These are phyloP conservation scores for Drosophila mojavensis DNA, from an alignment of 1,140 invertebrate genomes.

Conservation along the genomic window DNA sequence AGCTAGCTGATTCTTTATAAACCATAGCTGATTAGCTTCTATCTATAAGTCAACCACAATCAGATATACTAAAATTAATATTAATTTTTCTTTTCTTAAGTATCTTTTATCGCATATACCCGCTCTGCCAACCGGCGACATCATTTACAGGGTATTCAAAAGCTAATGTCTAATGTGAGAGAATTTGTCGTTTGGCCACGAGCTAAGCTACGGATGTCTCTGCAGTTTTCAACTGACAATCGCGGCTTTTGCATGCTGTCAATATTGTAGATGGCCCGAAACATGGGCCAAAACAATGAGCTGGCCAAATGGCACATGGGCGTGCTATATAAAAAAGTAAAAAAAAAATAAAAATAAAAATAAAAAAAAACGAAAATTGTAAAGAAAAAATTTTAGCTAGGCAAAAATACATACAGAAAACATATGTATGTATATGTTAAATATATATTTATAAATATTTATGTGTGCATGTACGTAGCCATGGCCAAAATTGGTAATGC, in stretches of 20 bases:
- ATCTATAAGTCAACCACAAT: too few species aligned
- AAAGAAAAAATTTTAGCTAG: slow-evolving; percentile 1
- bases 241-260: slow-evolving; percentile 16
- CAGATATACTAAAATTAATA: too few species aligned
- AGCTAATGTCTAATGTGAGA: not conserved
- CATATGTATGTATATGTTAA: not conserved
- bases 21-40: too few species aligned
- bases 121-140: not conserved
- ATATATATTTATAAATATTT: not conserved
- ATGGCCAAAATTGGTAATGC: slow-evolving; percentile 74
- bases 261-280: slow-evolving; percentile 21
- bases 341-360: not conserved
- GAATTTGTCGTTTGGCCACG: not conserved
- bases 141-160: not conserved
- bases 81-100: too few species aligned
- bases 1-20: too few species aligned
- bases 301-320: slow-evolving; percentile 19
- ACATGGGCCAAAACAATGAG: slow-evolving; percentile 32
- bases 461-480: slow-evolving; percentile 35
- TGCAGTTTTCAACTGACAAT: not conserved
- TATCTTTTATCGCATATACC: not conserved
- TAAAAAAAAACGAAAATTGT: not conserved
- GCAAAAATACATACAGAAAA: not conserved
- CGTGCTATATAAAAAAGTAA: slow-evolving; percentile 8
- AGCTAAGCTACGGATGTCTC: slow-evolving; percentile 28